Percentiles rank a stretch among this genome's conserved stretches.
Evolutionary conservation across 2,888 invertebrate species (phyloP).

Genomic region (Phalera bucephala): DNA sequence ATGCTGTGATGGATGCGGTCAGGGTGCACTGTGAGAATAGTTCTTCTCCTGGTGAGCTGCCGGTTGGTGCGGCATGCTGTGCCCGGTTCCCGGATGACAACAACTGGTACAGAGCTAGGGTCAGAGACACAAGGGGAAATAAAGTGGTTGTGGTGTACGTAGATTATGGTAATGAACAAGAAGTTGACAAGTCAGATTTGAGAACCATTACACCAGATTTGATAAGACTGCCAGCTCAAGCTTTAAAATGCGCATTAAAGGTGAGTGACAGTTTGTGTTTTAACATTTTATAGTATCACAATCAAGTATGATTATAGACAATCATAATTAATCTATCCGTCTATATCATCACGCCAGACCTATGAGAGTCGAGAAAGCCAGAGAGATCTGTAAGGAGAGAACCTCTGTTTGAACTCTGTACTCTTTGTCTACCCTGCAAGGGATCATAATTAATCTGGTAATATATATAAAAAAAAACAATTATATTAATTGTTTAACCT

Average conservation of each 20-base stretch:
- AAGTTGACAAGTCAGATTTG: conserved; percentile 83
- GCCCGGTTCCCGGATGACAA: conserved; percentile 91
- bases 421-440: no score
- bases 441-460: no score
- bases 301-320: no score
- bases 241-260: conserved; percentile 90
- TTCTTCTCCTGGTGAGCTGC: conserved; percentile 69
- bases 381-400: no score
- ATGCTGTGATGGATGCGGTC: conserved; percentile 86
- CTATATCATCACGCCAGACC: no score
- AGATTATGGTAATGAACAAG: conserved; percentile 97
- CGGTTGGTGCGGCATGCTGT: conserved; percentile 86
- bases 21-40: conserved; percentile 83
- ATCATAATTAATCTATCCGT: no score
- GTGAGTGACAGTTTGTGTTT: conserved; percentile 42
- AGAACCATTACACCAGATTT: conserved; percentile 86
- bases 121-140: conserved; percentile 84
- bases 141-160: conserved; percentile 91
- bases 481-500: no score
- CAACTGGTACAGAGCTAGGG: conserved; percentile 95
- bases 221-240: conserved; percentile 87
- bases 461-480: no score
- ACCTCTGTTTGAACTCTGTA: no score
- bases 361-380: no score
- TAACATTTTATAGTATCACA: no score